Evolutionary conservation across 1,140 invertebrate genomes (phyloP).

Genomic region (Trypoxylus dichotomus): DNA sequence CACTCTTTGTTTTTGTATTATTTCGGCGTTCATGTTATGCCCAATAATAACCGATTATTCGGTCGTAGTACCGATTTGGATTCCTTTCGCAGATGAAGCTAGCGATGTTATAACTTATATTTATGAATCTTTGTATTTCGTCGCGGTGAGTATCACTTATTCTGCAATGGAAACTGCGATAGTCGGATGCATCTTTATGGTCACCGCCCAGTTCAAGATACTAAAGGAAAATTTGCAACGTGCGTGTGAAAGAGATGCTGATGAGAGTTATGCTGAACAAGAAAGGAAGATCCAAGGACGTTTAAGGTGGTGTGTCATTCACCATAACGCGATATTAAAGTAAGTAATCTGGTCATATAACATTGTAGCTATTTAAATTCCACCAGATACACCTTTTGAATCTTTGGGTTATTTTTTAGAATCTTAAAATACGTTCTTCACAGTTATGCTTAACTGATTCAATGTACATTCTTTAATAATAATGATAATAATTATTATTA

Average conservation of each 20-base stretch:
- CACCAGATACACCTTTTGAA: too few species aligned
- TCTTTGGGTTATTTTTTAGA: too few species aligned
- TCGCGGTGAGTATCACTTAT: not conserved
- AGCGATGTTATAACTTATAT: not conserved
- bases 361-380: too few species aligned
- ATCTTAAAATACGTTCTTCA: too few species aligned
- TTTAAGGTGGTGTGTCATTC: not conserved
- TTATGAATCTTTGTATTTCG: not conserved
- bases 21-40: not conserved
- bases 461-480: too few species aligned
- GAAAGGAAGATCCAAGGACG: not conserved
- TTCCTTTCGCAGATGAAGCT: not conserved
- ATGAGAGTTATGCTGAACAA: not conserved
- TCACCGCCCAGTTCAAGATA: not conserved
- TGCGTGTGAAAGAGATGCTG: not conserved
- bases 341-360: not conserved
- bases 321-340: not conserved
- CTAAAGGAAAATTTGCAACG: not conserved
- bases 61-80: not conserved
- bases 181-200: not conserved
- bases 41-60: not conserved
- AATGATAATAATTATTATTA: too few species aligned
- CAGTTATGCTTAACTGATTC: too few species aligned
- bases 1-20: not conserved
- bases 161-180: not conserved